These are phyloP conservation scores for Mycogona germanica DNA, from an alignment of 2,888 invertebrate species.

Conservation along the genomic window DNA sequence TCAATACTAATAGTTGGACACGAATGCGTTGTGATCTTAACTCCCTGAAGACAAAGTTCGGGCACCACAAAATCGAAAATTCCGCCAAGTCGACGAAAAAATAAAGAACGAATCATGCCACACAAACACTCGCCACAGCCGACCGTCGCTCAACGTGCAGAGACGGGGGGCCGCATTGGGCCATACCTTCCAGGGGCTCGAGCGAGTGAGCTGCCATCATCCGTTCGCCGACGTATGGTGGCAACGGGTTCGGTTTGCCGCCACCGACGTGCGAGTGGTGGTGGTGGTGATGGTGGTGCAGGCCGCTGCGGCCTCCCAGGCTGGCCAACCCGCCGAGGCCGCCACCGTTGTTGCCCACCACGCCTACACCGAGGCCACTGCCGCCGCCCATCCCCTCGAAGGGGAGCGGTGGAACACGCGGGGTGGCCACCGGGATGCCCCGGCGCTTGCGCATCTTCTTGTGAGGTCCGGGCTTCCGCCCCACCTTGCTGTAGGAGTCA, in stretches of 20 bases:
- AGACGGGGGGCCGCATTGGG: neutral
- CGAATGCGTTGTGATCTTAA: too few species aligned
- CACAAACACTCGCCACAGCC: neutral
- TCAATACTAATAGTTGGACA: too few species aligned
- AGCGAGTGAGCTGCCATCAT: conserved; percentile 26
- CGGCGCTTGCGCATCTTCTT: conserved; percentile 58
- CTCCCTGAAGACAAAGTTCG: too few species aligned
- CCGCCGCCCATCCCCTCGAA: conserved; percentile 19
- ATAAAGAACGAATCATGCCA: neutral
- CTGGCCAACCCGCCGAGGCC: conserved; percentile 20
- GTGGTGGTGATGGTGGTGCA: conserved; percentile 8
- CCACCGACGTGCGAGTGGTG: conserved; percentile 3
- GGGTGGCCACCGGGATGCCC: conserved; percentile 75
- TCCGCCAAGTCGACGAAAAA: neutral
- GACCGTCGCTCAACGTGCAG: neutral
- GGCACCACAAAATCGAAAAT: too few species aligned
- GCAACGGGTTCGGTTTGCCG: too few species aligned
- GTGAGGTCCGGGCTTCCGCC: conserved; percentile 47
- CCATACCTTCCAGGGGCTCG: conserved; percentile 24
- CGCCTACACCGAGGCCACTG: neutral
- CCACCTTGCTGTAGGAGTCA: conserved; percentile 47
- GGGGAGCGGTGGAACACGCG: conserved; percentile 59
- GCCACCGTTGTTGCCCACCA: conserved; percentile 16
- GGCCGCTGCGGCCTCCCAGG: conserved; percentile 13
- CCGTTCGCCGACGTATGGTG: conserved; percentile 20